Conservation (phyloP, 2,797 vertebrate genomes). For the Dendrocincla fuliginosa region DNA sequence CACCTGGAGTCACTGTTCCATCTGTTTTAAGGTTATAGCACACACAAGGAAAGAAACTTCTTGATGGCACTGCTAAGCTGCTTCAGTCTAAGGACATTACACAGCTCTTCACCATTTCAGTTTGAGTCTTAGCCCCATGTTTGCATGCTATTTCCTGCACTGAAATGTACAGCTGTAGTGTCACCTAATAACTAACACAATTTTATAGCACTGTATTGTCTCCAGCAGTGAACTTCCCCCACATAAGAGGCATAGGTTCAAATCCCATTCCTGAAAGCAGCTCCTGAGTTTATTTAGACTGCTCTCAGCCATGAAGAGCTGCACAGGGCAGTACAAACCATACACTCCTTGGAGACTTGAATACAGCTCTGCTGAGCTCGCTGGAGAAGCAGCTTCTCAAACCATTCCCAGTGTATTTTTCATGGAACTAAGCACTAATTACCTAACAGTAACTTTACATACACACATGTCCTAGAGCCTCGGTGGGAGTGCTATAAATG, state of each 20-base stretch:
- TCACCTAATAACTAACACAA: background rate
- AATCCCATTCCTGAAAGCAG: background rate
- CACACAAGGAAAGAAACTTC: background rate
- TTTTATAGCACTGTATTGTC: background rate
- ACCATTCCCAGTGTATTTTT: background rate
- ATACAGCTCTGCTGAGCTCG: background rate
- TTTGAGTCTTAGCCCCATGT: background rate
- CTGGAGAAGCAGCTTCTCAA: background rate
- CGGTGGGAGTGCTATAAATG: background rate
- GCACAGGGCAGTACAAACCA: background rate
- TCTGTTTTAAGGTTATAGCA: background rate
- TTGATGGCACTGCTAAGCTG: background rate
- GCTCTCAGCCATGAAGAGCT: background rate
- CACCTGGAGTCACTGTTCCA: background rate
- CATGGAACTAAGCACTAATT: background rate
- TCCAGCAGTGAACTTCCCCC: background rate
- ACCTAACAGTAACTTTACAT: background rate
- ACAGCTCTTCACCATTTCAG: background rate
- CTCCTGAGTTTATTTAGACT: background rate
- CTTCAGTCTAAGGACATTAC: background rate
- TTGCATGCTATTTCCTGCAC: background rate
- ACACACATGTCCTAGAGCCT: background rate
- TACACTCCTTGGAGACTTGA: fast-evolving
- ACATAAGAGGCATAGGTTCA: background rate
- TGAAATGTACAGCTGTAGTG: background rate